These are phyloP conservation scores for Isichthys henryi DNA, from an alignment of 2,113 vertebrate genomes.

Conservation along the genomic window DNA sequence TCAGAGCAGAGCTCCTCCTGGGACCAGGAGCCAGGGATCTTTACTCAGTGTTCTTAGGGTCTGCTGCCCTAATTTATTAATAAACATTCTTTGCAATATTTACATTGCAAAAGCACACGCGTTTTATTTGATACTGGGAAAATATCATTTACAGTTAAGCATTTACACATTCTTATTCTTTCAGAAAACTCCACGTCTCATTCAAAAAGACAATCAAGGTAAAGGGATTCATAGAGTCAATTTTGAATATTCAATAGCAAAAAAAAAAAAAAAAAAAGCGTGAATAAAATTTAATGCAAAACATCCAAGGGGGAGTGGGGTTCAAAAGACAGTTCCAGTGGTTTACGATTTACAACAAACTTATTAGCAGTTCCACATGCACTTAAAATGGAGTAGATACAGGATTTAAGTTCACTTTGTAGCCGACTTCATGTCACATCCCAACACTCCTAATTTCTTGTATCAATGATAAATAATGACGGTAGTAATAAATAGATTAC, in stretches of 20 bases:
- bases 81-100: background rate
- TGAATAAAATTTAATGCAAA: background rate
- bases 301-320: background rate
- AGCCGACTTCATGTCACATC: background rate
- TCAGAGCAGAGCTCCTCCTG: background rate
- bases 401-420: background rate
- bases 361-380: background rate
- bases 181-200: background rate
- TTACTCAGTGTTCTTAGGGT: background rate
- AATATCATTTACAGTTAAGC: background rate
- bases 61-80: background rate
- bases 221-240: background rate
- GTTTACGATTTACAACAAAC: background rate
- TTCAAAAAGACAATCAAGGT: background rate
- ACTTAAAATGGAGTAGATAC: background rate
- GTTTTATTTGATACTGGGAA: background rate
- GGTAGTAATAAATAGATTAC: background rate
- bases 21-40: background rate
- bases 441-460: background rate
- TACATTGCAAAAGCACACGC: background rate
- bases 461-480: background rate
- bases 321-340: background rate
- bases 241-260: background rate
- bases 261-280: background rate
- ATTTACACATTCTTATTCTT: background rate